These are phyloP conservation scores for Sebastes hubbsi DNA, from an alignment of 2,797 vertebrate species.

Conservation along the genomic window DNA sequence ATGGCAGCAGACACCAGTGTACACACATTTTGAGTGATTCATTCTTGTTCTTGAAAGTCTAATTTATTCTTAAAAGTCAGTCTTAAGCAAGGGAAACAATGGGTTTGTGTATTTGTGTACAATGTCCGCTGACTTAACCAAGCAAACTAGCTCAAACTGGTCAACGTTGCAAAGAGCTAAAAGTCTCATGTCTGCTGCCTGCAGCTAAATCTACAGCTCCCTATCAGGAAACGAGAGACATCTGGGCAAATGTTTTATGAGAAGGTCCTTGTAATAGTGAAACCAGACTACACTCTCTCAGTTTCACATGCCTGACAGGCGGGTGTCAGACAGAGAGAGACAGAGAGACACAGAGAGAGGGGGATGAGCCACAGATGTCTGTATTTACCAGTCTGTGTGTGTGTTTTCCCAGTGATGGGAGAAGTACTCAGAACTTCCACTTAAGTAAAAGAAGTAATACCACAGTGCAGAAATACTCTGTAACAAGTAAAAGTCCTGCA, in stretches of 20 bases:
- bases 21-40: too few species aligned
- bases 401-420: background rate
- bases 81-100: too few species aligned
- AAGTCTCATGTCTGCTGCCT: background rate
- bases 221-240: conserved; percentile 24
- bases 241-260: background rate
- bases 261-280: conserved; percentile 18
- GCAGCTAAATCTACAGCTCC: background rate
- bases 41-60: too few species aligned
- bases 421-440: too few species aligned
- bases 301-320: conserved; percentile 11
- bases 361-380: background rate
- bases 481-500: too few species aligned
- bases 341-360: too few species aligned
- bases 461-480: too few species aligned
- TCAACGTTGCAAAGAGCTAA: too few species aligned
- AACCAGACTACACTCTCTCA: conserved; percentile 26
- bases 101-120: background rate
- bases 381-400: background rate
- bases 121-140: background rate
- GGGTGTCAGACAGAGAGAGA: background rate
- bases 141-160: background rate
- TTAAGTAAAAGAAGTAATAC: too few species aligned
- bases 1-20: too few species aligned
- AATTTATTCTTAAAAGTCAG: too few species aligned